A percentile compares a stretch with the other conserved stretches of the same genome.
phyloP scores from a whole-genome alignment of 2,113 vertebrate genomes.

The Garra rufa region DNA sequence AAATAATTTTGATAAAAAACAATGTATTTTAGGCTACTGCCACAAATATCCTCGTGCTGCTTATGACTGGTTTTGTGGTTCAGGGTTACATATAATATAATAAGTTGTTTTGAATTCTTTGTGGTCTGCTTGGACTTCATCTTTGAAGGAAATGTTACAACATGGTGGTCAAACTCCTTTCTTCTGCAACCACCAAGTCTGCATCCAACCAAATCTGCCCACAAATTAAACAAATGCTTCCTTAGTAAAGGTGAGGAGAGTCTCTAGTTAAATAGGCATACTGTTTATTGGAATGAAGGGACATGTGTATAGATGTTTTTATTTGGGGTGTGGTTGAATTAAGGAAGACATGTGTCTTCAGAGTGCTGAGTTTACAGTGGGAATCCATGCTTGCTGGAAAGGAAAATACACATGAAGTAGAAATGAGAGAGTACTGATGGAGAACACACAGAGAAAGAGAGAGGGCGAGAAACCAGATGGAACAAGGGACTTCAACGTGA shows the following conservation, averaged over 20 bases:
- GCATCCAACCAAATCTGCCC: slow-evolving; percentile 33
- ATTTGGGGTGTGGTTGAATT: slow-evolving; percentile 20
- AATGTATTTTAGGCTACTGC: no score
- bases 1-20: no score
- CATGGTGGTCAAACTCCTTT: neutral
- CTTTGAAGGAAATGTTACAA: neutral
- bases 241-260: slow-evolving; percentile 10
- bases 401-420: slow-evolving; percentile 74
- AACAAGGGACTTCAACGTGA: neutral
- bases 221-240: slow-evolving; percentile 40
- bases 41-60: no score
- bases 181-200: neutral
- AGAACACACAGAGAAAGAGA: slow-evolving; percentile 10
- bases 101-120: neutral
- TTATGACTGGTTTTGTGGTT: no score
- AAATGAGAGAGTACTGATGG: slow-evolving; percentile 18
- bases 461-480: slow-evolving; percentile 3
- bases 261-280: slow-evolving; percentile 16
- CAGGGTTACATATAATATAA: no score
- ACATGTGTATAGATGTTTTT: slow-evolving; percentile 27
- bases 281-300: slow-evolving; percentile 32
- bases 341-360: slow-evolving; percentile 30
- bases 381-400: slow-evolving; percentile 69
- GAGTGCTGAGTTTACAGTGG: slow-evolving; percentile 56
- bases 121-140: neutral